Percentiles rank a stretch among this genome's conserved stretches.
Conservation (phyloP, 2,797 vertebrate genomes). For the Loriculus beryllinus region DNA sequence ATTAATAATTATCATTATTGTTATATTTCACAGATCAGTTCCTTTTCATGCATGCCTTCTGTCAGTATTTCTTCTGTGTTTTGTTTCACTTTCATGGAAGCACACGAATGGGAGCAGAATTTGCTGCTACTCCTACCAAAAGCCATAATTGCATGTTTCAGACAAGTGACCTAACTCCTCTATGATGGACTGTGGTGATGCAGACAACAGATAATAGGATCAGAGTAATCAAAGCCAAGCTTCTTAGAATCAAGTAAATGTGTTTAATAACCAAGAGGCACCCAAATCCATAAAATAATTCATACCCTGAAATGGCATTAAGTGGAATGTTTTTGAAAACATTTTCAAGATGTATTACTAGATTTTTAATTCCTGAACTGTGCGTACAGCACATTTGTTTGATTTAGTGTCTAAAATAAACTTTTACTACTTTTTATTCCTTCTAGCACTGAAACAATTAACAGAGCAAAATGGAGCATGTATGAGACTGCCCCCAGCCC, state of each 20-base stretch:
- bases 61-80: background rate
- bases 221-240: background rate
- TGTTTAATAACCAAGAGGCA: slow-evolving; percentile 20
- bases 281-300: slow-evolving; percentile 12
- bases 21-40: background rate
- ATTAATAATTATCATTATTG: background rate
- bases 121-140: background rate
- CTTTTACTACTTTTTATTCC: slow-evolving; percentile 29
- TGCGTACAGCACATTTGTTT: slow-evolving; percentile 13
- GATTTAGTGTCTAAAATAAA: slow-evolving; percentile 48
- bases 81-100: background rate
- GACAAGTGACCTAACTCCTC: background rate
- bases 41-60: background rate
- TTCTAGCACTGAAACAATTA: slow-evolving; percentile 21
- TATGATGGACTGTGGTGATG: background rate
- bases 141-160: background rate
- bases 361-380: slow-evolving; percentile 43
- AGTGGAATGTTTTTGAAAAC: background rate
- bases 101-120: background rate
- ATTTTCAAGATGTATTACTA: slow-evolving; percentile 35
- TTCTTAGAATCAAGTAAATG: background rate
- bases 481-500: background rate
- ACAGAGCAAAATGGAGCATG: background rate
- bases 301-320: background rate
- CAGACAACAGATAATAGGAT: background rate